A percentile compares a stretch with the other conserved stretches of the same genome.
Evolutionary conservation across 1,140 invertebrate genomes (phyloP).

Genomic region (Ctenoplectra terminalis): DNA sequence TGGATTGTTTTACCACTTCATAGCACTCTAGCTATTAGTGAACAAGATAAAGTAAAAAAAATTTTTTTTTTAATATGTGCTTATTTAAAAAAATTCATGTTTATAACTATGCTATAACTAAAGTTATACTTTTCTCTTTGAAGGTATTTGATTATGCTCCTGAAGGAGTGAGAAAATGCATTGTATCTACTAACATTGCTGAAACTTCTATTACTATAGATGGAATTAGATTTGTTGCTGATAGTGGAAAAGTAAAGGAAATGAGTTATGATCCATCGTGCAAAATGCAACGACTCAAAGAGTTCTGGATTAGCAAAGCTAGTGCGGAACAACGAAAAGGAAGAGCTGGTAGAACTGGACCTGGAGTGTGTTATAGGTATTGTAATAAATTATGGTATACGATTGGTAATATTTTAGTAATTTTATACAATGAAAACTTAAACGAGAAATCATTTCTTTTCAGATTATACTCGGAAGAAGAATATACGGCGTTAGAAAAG

Average conservation of each 20-base stretch:
- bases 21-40: conserved; percentile 94
- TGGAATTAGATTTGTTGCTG: conserved; percentile 98
- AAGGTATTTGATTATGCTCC: conserved; percentile 98
- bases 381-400: conserved; percentile 56
- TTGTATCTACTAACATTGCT: conserved; percentile 99
- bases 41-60: conserved; percentile 97
- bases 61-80: conserved; percentile 27
- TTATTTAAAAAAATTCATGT: conserved; percentile 6
- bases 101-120: not conserved
- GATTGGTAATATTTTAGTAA: not conserved
- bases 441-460: conserved; percentile 77
- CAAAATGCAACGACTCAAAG: conserved; percentile 94
- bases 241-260: conserved; percentile 98
- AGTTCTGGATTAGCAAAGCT: conserved; percentile 98
- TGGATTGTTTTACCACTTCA: conserved; percentile 99
- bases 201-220: conserved; percentile 99
- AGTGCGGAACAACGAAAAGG: conserved; percentile 99
- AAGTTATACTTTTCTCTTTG: conserved; percentile 47
- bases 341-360: conserved; percentile 91
- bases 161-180: conserved; percentile 97
- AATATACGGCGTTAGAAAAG: conserved; percentile 90
- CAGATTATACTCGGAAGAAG: conserved; percentile 94
- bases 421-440: conserved; percentile 55
- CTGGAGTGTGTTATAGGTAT: conserved; percentile 84
- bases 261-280: conserved; percentile 96